These are phyloP conservation scores for Cheilosia vernalis DNA, from an alignment of 2,888 invertebrate genomes.

Conservation along the genomic window DNA sequence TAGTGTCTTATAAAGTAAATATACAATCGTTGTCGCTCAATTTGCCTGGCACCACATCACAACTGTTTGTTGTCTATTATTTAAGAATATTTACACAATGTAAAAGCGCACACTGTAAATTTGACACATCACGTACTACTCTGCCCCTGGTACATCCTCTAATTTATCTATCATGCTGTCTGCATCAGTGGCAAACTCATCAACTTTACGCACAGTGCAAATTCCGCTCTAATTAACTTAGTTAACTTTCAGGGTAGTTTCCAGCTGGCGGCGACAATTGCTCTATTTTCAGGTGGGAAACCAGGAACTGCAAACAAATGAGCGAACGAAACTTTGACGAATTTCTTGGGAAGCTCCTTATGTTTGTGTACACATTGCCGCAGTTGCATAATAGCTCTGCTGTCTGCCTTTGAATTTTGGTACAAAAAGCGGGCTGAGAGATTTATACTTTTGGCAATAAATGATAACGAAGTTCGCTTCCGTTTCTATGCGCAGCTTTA, in stretches of 20 bases:
- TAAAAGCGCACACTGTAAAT: neutral
- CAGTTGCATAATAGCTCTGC: constrained; percentile 5
- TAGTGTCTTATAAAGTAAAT: constrained; percentile 11
- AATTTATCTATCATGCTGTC: neutral
- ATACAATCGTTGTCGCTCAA: constrained; percentile 11
- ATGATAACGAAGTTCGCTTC: constrained; percentile 27
- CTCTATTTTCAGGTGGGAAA: constrained; percentile 26
- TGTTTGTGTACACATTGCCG: constrained; percentile 26
- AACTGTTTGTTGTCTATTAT: constrained; percentile 51
- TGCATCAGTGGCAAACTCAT: constrained; percentile 25
- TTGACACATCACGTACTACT: constrained; percentile 2
- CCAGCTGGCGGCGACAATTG: constrained; percentile 49
- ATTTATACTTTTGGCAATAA: constrained; percentile 38
- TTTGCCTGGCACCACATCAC: constrained; percentile 52
- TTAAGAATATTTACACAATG: constrained; percentile 54
- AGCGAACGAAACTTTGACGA: neutral
- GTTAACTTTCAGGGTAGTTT: constrained; percentile 45
- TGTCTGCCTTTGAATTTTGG: neutral
- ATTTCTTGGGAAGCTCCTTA: constrained; percentile 8
- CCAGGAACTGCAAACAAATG: constrained; percentile 2
- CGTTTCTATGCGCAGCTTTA: neutral
- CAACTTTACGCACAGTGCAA: constrained; percentile 33
- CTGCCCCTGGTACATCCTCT: neutral
- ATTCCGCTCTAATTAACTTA: constrained; percentile 60
- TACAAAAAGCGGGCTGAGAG: constrained; percentile 2